Evolutionary conservation across 2,797 vertebrate species (phyloP).

Genomic region (Parauchenoglanis punctatus): DNA sequence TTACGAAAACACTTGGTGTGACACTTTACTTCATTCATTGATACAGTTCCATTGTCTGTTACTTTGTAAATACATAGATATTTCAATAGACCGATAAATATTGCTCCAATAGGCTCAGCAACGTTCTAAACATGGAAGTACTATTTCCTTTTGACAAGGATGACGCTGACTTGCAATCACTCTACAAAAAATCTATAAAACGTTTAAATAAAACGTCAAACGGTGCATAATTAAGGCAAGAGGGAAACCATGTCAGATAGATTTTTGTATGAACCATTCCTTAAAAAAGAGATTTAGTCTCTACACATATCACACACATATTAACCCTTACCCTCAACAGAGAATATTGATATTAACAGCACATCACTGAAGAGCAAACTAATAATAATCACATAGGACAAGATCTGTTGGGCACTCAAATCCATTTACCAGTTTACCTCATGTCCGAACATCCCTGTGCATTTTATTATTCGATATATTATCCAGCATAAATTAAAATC

Average conservation of each 20-base stretch:
- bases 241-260: constrained; percentile 14
- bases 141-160: constrained; percentile 26
- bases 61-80: constrained; percentile 27
- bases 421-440: constrained; percentile 1
- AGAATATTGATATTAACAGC: constrained; percentile 12
- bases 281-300: neutral
- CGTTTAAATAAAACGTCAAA: constrained; percentile 7
- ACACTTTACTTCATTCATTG: constrained; percentile 32
- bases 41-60: constrained; percentile 31
- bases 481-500: constrained; percentile 16
- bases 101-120: constrained; percentile 33
- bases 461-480: constrained; percentile 5
- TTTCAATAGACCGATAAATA: constrained; percentile 34
- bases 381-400: constrained; percentile 20
- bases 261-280: constrained; percentile 13
- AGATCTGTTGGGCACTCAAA: neutral
- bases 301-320: neutral
- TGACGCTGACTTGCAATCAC: constrained; percentile 33
- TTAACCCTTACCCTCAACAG: neutral
- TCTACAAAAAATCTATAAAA: constrained; percentile 31
- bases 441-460: neutral
- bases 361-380: constrained; percentile 7
- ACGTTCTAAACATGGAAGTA: constrained; percentile 27
- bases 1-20: constrained; percentile 24
- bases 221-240: constrained; percentile 37